Evolutionary conservation across 2,888 invertebrate genomes (phyloP).

Genomic region (Nephrotoma appendiculata): DNA sequence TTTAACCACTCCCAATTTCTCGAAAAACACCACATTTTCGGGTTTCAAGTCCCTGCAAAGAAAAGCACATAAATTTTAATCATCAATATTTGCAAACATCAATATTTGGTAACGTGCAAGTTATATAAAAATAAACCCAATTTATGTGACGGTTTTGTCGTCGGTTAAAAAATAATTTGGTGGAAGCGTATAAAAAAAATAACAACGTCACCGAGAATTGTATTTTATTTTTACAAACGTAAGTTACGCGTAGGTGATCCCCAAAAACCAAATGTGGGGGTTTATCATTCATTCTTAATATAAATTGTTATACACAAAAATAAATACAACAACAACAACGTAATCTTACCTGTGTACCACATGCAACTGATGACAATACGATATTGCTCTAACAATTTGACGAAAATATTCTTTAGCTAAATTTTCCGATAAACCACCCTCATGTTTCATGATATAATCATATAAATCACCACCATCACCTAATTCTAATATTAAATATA

Average conservation of each 20-base stretch:
- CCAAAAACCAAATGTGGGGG: conserved; percentile 1
- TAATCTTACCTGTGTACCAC: conserved; percentile 39
- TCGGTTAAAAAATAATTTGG: not conserved
- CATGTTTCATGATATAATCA: conserved; percentile 95
- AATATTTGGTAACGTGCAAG: not conserved
- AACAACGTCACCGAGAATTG: not conserved
- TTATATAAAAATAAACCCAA: not conserved
- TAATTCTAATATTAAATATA: conserved; percentile 90
- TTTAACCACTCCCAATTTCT: conserved; percentile 92
- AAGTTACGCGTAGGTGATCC: not conserved
- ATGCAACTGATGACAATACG: conserved; percentile 86
- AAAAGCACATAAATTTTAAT: not conserved
- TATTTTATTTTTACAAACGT: not conserved
- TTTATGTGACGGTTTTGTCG: not conserved
- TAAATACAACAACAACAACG: not conserved
- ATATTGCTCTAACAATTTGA: conserved; percentile 94
- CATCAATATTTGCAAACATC: not conserved
- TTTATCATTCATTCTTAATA: not conserved
- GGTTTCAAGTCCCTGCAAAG: conserved; percentile 81
- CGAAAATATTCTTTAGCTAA: conserved; percentile 85
- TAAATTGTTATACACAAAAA: not conserved
- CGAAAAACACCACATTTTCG: conserved; percentile 98
- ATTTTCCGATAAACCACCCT: conserved; percentile 70
- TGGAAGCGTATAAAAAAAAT: not conserved
- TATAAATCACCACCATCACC: conserved; percentile 98